phyloP scores from a whole-genome alignment of 2,797 vertebrate genomes.

The Malurus splendens region DNA sequence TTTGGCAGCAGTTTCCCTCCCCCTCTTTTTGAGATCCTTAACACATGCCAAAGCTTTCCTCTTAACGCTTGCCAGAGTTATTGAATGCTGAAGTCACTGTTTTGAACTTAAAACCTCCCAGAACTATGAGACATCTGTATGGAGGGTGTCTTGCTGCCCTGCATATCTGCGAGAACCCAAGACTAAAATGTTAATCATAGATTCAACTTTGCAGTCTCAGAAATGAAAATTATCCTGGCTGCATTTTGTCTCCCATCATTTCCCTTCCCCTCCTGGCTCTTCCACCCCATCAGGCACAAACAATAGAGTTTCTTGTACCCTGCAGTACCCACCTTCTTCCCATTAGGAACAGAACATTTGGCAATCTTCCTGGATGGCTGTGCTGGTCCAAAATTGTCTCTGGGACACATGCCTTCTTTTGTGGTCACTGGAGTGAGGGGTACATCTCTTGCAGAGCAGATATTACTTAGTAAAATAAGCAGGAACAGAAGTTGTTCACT shows the following conservation, averaged over 20 bases:
- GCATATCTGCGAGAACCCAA: neutral
- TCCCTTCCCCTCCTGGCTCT: neutral
- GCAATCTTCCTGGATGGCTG: neutral
- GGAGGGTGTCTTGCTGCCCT: neutral
- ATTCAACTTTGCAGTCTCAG: neutral
- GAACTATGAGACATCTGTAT: neutral
- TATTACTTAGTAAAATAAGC: neutral
- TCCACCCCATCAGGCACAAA: neutral
- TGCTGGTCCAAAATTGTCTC: neutral
- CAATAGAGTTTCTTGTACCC: neutral
- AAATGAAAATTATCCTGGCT: neutral
- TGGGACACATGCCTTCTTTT: neutral
- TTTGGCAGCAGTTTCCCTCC: neutral
- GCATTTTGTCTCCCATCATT: neutral
- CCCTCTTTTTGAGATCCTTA: neutral
- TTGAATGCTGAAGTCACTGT: neutral
- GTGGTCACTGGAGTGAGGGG: neutral
- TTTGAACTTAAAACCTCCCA: neutral
- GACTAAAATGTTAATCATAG: neutral
- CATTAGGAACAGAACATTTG: neutral
- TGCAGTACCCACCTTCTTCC: neutral
- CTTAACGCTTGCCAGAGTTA: constrained; percentile 10
- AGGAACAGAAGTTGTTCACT: neutral
- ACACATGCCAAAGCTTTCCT: neutral
- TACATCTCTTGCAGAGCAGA: neutral